phyloP scores from a whole-genome alignment of 1,140 invertebrate genomes.

The Anoplolepis gracilipes region DNA sequence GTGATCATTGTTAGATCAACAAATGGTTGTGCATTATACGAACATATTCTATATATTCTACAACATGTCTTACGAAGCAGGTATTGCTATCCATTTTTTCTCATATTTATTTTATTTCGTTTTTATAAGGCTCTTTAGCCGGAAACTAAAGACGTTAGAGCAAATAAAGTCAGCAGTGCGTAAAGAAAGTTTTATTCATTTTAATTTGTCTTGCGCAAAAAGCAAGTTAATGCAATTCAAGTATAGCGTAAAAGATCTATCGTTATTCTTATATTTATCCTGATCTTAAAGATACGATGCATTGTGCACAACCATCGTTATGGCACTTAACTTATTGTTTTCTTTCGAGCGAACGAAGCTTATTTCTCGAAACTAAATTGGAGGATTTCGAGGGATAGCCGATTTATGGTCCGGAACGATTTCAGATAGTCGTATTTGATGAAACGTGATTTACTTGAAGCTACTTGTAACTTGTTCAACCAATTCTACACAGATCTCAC shows the following conservation, averaged over 20 bases:
- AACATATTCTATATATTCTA: constrained; percentile 40
- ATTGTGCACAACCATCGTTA: constrained; percentile 12
- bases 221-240: neutral
- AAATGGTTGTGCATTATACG: no score
- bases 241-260: neutral
- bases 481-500: neutral
- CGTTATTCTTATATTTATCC: neutral
- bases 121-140: neutral
- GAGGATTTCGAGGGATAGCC: constrained; percentile 26
- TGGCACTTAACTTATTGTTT: constrained; percentile 47
- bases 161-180: neutral
- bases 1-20: no score
- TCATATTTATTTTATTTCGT: constrained; percentile 60
- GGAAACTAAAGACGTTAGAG: neutral
- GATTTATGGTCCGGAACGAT: constrained; percentile 44
- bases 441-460: constrained; percentile 12
- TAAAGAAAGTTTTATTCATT: constrained; percentile 43
- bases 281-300: neutral
- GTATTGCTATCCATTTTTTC: constrained; percentile 16
- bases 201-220: constrained; percentile 24
- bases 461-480: constrained; percentile 18
- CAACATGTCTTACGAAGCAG: neutral
- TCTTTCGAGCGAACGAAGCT: constrained; percentile 6
- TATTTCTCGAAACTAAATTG: constrained; percentile 20
- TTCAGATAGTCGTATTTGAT: constrained; percentile 29